phyloP scores from a whole-genome alignment of 2,888 invertebrate genomes.

The Clusia tigrina region DNA sequence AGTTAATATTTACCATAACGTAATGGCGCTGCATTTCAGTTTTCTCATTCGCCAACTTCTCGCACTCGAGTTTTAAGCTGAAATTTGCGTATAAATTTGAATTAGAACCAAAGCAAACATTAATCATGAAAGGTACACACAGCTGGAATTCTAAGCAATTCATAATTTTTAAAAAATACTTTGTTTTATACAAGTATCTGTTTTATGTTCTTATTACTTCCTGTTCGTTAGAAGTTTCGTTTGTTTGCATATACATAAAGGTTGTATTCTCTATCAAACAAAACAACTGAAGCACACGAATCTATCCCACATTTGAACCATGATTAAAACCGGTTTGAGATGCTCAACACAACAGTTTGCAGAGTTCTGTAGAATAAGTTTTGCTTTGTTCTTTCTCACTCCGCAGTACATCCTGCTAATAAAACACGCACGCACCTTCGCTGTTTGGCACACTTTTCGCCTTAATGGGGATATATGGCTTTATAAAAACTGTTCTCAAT shows the following conservation, averaged over 20 bases:
- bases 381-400: no score
- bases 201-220: background rate
- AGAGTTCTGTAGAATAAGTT: no score
- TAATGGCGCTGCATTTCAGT: conserved; percentile 99
- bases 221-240: background rate
- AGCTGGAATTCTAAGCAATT: background rate
- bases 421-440: no score
- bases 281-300: background rate
- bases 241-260: background rate
- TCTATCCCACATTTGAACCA: conserved; percentile 10
- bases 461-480: no score
- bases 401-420: no score
- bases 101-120: background rate
- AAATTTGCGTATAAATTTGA: conserved; percentile 61
- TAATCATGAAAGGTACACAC: background rate
- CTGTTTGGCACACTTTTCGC: no score
- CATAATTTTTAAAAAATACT: no score
- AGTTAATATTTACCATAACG: conserved; percentile 86
- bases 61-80: conserved; percentile 97
- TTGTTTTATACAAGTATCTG: background rate
- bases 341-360: background rate
- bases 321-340: conserved; percentile 10
- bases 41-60: conserved; percentile 96
- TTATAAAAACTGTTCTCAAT: no score
- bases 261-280: background rate